These are phyloP conservation scores for Sciaenops ocellatus DNA, from an alignment of 2,797 vertebrate genomes.

Conservation along the genomic window DNA sequence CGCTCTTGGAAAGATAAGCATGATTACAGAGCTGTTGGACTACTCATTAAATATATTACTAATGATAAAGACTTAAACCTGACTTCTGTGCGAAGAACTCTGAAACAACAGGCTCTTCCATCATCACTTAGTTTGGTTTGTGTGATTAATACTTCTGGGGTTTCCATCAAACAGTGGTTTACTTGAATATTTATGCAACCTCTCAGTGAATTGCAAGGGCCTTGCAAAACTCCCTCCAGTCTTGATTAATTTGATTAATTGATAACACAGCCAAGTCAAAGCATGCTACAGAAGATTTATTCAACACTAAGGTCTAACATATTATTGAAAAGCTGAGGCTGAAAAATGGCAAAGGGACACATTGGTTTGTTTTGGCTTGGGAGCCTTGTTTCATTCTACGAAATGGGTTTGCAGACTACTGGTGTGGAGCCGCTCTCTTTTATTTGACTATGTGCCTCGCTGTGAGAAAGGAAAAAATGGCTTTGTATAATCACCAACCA, in stretches of 20 bases:
- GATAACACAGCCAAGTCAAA: constrained; percentile 68
- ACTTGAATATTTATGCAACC: constrained; percentile 56
- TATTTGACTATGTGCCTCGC: constrained; percentile 91
- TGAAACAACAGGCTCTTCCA: constrained; percentile 48
- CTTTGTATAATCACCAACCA: constrained; percentile 92
- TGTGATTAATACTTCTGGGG: constrained; percentile 59
- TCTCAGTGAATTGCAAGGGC: constrained; percentile 45
- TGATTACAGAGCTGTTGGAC: constrained; percentile 19
- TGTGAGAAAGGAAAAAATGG: constrained; percentile 90
- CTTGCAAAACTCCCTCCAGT: constrained; percentile 51
- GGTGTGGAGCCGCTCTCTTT: constrained; percentile 88
- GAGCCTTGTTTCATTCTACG: constrained; percentile 81
- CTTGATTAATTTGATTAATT: constrained; percentile 78
- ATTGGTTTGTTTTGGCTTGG: constrained; percentile 86
- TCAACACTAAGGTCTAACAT: constrained; percentile 76
- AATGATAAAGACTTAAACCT: constrained; percentile 37
- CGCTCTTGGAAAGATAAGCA: constrained; percentile 15
- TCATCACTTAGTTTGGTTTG: constrained; percentile 50
- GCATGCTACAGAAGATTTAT: constrained; percentile 71
- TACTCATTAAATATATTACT: constrained; percentile 16
- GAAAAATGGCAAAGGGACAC: constrained; percentile 80
- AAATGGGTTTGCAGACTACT: constrained; percentile 84
- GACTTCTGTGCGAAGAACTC: constrained; percentile 31
- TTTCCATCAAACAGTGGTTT: constrained; percentile 65
- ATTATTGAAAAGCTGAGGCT: constrained; percentile 84